A percentile compares a stretch with the other conserved stretches of the same genome.
Conservation (phyloP, 2,797 vertebrate genomes). For the Schizopygopsis pylzovi region DNA sequence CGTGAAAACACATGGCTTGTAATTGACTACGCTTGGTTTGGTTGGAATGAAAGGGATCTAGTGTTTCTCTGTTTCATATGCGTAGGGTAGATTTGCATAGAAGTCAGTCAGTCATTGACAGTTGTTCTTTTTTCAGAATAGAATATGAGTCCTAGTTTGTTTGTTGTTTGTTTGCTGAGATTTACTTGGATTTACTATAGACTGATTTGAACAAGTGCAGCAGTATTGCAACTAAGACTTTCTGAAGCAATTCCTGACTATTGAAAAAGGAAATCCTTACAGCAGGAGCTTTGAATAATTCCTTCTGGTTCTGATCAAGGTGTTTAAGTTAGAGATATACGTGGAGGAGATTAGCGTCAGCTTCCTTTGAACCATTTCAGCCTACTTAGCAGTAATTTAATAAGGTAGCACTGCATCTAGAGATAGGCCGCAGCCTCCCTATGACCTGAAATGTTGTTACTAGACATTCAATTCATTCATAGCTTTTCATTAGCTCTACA, state of each 20-base stretch:
- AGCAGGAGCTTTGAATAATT: slow-evolving; percentile 15
- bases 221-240: slow-evolving; percentile 18
- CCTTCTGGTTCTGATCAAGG: neutral
- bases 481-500: slow-evolving; percentile 63
- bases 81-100: slow-evolving; percentile 19
- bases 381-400: slow-evolving; percentile 10
- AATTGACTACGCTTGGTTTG: slow-evolving; percentile 43
- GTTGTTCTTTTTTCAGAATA: slow-evolving; percentile 51
- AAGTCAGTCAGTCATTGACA: slow-evolving; percentile 47
- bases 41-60: slow-evolving; percentile 33
- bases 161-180: slow-evolving; percentile 38
- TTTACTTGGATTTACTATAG: slow-evolving; percentile 37
- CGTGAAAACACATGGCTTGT: slow-evolving; percentile 39
- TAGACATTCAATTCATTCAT: slow-evolving; percentile 58
- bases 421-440: slow-evolving; percentile 52
- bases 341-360: neutral
- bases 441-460: slow-evolving; percentile 62
- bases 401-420: slow-evolving; percentile 48
- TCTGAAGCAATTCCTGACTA: neutral
- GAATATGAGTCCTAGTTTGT: slow-evolving; percentile 38
- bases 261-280: slow-evolving; percentile 20
- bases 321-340: slow-evolving; percentile 8
- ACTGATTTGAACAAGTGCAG: slow-evolving; percentile 44
- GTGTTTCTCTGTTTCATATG: slow-evolving; percentile 19
- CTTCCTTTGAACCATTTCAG: neutral